Evolutionary conservation across 2,797 vertebrate species (phyloP).

Genomic region (Tragopan temminckii): DNA sequence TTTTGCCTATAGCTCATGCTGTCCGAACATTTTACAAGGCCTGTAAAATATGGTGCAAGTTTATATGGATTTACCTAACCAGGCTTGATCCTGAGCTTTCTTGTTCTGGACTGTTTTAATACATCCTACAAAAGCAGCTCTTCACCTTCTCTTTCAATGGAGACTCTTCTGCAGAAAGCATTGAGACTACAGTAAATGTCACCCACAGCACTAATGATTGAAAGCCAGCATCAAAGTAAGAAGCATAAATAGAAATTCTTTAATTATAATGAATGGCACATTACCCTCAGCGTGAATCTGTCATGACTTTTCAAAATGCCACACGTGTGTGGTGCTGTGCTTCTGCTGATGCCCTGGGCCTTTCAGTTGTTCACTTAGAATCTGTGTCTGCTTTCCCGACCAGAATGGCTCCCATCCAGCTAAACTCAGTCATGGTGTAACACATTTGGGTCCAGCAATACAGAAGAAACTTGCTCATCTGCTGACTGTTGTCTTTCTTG

Average conservation of each 20-base stretch:
- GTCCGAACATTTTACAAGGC: not conserved
- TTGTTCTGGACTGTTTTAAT: not conserved
- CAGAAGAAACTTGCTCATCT: not conserved
- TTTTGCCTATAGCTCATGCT: not conserved
- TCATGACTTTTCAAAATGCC: constrained; percentile 40
- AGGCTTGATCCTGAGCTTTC: not conserved
- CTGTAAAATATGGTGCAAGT: not conserved
- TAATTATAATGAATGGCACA: constrained; percentile 57
- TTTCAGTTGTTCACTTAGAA: constrained; percentile 9
- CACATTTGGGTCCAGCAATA: not conserved
- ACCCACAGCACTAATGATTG: not conserved
- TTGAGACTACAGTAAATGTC: not conserved
- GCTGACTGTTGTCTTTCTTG: not conserved
- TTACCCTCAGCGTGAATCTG: constrained; percentile 54
- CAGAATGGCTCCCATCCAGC: not conserved
- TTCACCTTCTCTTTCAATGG: not conserved
- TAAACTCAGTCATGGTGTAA: not conserved
- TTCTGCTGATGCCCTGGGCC: constrained; percentile 11
- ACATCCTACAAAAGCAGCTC: not conserved
- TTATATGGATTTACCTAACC: not conserved
- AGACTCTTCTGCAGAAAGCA: constrained; percentile 1
- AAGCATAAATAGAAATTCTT: constrained; percentile 46
- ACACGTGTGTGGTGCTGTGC: not conserved
- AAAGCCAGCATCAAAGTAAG: constrained; percentile 35
- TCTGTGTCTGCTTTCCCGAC: constrained; percentile 31